These are phyloP conservation scores for Planiliza haematocheilus DNA, from an alignment of 2,113 vertebrate genomes.

Conservation along the genomic window DNA sequence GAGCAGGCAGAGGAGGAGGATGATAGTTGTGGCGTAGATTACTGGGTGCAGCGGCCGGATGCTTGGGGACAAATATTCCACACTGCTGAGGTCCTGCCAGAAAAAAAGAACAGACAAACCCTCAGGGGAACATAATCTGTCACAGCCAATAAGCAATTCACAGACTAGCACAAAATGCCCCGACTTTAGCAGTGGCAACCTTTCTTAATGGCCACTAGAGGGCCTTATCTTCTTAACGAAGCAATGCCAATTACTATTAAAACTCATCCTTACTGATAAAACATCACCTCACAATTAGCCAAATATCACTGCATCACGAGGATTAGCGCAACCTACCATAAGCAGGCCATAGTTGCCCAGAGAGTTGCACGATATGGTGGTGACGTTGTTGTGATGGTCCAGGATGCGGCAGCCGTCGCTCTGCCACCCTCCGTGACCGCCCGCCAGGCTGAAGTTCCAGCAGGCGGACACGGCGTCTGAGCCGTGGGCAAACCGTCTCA, in stretches of 20 bases:
- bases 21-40: conserved; percentile 88
- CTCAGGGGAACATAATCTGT: no score
- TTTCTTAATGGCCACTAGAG: not conserved
- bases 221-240: not conserved
- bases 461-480: conserved; percentile 90
- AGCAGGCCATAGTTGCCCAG: conserved; percentile 94
- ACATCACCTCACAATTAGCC: no score
- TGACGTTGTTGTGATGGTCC: conserved; percentile 92
- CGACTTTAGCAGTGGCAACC: not conserved
- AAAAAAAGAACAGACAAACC: not conserved
- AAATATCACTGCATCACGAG: no score
- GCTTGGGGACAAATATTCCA: conserved; percentile 83
- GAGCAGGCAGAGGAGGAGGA: conserved; percentile 89
- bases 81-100: conserved; percentile 89
- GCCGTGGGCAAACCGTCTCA: conserved; percentile 90
- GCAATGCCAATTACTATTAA: not conserved
- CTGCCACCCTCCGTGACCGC: conserved; percentile 94
- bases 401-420: conserved; percentile 91
- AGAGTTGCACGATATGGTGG: conserved; percentile 92
- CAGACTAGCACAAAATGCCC: not conserved
- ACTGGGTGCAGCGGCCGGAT: conserved; percentile 91
- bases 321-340: conserved; percentile 84
- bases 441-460: conserved; percentile 93
- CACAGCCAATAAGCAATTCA: not conserved
- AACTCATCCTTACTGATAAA: no score